These are phyloP conservation scores for Tenualosa ilisha DNA, from an alignment of 2,797 vertebrate genomes.

Conservation along the genomic window DNA sequence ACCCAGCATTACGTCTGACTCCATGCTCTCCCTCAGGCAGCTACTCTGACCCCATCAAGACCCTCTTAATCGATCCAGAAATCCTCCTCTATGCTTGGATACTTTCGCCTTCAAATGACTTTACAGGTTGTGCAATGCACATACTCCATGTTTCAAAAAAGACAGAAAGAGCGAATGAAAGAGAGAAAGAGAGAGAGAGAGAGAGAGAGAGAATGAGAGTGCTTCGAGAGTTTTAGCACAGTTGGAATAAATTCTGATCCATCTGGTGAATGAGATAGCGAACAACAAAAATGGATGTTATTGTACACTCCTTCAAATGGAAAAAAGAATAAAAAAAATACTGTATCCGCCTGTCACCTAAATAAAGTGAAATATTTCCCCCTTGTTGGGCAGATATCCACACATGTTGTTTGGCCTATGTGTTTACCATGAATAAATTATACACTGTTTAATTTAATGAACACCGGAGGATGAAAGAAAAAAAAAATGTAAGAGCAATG, in stretches of 20 bases:
- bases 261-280: neutral
- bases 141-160: neutral
- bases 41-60: conserved; percentile 43
- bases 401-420: conserved; percentile 37
- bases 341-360: conserved; percentile 37
- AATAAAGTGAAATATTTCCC: neutral
- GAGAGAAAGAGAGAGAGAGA: no score
- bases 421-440: conserved; percentile 44
- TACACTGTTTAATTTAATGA: conserved; percentile 33
- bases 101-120: conserved; percentile 16
- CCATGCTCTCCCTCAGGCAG: conserved; percentile 39
- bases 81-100: neutral
- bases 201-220: no score
- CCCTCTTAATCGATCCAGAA: conserved; percentile 46
- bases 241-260: neutral
- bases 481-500: neutral
- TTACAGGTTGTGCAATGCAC: neutral
- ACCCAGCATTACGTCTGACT: conserved; percentile 53
- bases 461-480: conserved; percentile 38
- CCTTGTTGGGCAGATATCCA: neutral
- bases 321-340: conserved; percentile 28
- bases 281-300: conserved; percentile 26
- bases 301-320: conserved; percentile 22
- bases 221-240: neutral
- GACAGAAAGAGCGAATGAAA: no score